Conservation (phyloP, 2,888 invertebrate species). For the Lithophane leautieri region DNA sequence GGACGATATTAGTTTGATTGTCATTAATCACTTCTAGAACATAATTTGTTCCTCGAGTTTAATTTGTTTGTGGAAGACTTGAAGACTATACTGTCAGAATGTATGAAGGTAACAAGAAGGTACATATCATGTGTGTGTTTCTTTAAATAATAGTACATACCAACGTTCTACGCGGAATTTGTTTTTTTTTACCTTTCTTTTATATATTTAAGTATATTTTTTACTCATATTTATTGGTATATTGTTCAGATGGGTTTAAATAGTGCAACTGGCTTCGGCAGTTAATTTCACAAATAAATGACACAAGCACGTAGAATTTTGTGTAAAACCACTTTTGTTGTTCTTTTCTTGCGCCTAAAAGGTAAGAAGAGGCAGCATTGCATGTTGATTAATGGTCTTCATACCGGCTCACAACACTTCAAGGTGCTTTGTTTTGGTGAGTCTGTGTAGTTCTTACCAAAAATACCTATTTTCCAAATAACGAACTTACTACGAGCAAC, state of each 20-base stretch:
- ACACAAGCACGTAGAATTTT: background rate
- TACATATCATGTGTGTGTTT: background rate
- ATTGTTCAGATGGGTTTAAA: background rate
- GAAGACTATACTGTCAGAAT: too few species aligned
- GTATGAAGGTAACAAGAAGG: background rate
- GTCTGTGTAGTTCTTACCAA: background rate
- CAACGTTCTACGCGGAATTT: background rate
- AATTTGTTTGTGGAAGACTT: background rate
- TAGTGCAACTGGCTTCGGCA: background rate
- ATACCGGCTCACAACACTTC: background rate
- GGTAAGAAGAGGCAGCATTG: too few species aligned
- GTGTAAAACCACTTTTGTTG: too few species aligned
- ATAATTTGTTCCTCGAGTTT: background rate
- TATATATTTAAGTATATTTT: background rate
- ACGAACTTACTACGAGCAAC: background rate
- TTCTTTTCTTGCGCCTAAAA: background rate
- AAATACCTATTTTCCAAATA: background rate
- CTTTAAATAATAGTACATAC: background rate
- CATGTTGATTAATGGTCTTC: background rate
- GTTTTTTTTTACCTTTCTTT: background rate
- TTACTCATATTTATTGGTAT: background rate
- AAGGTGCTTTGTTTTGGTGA: background rate
- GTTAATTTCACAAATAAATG: background rate
- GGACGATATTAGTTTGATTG: conserved; percentile 29
- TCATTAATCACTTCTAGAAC: background rate